A percentile compares a stretch with the other conserved stretches of the same genome.
Conservation (phyloP, 2,797 vertebrate genomes). For the Myoxocephalus aenaeus region DNA sequence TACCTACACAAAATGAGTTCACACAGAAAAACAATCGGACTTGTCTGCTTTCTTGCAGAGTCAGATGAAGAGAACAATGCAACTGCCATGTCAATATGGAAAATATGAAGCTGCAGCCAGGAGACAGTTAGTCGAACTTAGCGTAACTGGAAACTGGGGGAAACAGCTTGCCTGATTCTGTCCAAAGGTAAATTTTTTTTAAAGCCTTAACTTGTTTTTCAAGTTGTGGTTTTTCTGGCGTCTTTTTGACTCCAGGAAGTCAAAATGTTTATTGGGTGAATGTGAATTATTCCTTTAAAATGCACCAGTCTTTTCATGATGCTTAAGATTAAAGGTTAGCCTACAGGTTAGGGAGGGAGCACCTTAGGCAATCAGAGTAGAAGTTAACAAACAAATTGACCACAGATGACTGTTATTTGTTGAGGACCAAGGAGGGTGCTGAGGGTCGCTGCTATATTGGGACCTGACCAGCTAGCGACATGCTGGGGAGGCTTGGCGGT, state of each 20-base stretch:
- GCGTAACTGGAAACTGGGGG: background rate
- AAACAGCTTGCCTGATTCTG: background rate
- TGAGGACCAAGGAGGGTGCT: slow-evolving; percentile 4
- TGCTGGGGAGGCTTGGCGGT: slow-evolving; percentile 41
- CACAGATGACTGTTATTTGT: slow-evolving; percentile 37
- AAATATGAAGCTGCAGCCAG: background rate
- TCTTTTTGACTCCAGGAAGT: background rate
- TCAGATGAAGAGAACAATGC: background rate
- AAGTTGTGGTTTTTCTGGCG: background rate
- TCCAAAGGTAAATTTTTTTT: background rate
- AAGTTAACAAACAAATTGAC: slow-evolving; percentile 46
- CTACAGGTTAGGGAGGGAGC: slow-evolving; percentile 29
- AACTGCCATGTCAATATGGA: background rate
- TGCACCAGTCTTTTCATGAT: background rate
- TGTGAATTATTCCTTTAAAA: background rate
- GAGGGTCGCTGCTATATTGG: slow-evolving; percentile 63
- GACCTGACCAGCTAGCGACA: slow-evolving; percentile 34
- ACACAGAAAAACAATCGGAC: too few species aligned
- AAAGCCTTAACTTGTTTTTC: background rate
- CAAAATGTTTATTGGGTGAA: background rate
- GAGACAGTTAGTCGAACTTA: too few species aligned
- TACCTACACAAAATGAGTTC: too few species aligned
- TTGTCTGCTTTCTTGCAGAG: background rate
- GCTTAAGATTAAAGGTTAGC: slow-evolving; percentile 1
- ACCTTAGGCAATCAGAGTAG: slow-evolving; percentile 30